Evolutionary conservation across 2,113 vertebrate genomes (phyloP), one percentile per base, ranked within the genome.

Genomic region (Coryphaenoides rupestris): DNA sequence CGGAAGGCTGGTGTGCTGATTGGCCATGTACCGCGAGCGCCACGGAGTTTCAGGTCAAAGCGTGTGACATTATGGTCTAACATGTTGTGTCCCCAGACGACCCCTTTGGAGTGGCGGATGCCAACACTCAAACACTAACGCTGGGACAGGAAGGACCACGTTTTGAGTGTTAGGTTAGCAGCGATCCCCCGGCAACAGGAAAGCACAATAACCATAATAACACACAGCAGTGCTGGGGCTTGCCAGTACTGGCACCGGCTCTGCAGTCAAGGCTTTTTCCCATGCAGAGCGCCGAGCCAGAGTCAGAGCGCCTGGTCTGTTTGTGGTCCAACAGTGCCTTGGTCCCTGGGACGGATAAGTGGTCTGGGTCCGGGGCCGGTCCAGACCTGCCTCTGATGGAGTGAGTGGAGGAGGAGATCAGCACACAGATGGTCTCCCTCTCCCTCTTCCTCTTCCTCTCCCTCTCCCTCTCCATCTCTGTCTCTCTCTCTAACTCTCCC

Each of bases 11-110:
- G 77, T 33, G n/a, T 1, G 59, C 72, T 71, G 80, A 87, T 67
- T 74, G 79, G 78, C 63, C 62, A 58, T 55, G 75, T 47, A 78
- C 66, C 66, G 72, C 61, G 75, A 67, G 78, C 73, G 80, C 84
- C 84, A 79, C 64, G 66, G 78, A 70, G 65, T 81, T 86, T 88
- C 84, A 81, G 86, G 88, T 88, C 88, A 86, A 40, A 68, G 73
- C 82, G 77, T 59, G 75, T 69, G n/a, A 19, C 19, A 9, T 55
- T 19, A 55, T 19, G 21, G 7, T 21, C 19, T 55, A 55, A 55
- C 53, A n/a, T n/a, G 47, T n/a, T 50, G 47, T 50, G 15, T 50
- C 17, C 47, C 14, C 47, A n/a, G 47, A 16, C 17, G 16, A 50
- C 47, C 5, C 47, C 17, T n/a, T 50, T 50, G 47, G 16, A 12